Evolutionary conservation across 2,888 invertebrate genomes (phyloP).

Genomic region (Luffia ferchaultella): DNA sequence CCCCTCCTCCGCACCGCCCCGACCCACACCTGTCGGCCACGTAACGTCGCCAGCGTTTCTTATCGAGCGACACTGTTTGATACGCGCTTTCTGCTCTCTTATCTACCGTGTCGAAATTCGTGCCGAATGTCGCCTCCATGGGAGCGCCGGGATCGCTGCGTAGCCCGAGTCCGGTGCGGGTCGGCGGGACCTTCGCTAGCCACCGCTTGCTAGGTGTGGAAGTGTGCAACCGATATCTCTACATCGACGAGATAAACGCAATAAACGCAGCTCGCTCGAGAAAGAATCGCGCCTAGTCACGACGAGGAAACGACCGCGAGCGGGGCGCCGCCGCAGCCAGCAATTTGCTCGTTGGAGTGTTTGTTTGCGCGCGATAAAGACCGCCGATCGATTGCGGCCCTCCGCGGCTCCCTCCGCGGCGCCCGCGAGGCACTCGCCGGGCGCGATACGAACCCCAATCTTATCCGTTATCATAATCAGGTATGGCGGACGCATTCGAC

Average conservation of each 20-base stretch:
- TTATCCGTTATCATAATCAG: constrained; percentile 11
- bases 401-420: constrained; percentile 9
- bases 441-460: constrained; percentile 1
- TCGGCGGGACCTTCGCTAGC: constrained; percentile 6
- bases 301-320: neutral
- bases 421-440: no score
- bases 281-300: neutral
- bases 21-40: neutral
- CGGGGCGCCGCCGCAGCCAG: neutral
- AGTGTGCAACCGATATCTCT: constrained; percentile 10
- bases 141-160: neutral
- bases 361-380: constrained; percentile 54
- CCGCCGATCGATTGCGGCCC: constrained; percentile 43
- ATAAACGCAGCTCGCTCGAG: neutral
- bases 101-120: constrained; percentile 61
- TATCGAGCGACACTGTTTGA: constrained; percentile 63
- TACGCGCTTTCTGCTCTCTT: constrained; percentile 47
- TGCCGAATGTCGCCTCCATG: neutral
- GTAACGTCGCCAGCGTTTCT: constrained; percentile 28
- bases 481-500: constrained; percentile 56
- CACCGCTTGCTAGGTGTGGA: constrained; percentile 5
- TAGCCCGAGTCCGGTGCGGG: constrained; percentile 3
- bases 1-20: no score
- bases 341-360: constrained; percentile 38
- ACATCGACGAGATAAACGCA: constrained; percentile 2